These are phyloP conservation scores for Cephus runcator DNA, from an alignment of 2,888 invertebrate species.

Conservation along the genomic window DNA sequence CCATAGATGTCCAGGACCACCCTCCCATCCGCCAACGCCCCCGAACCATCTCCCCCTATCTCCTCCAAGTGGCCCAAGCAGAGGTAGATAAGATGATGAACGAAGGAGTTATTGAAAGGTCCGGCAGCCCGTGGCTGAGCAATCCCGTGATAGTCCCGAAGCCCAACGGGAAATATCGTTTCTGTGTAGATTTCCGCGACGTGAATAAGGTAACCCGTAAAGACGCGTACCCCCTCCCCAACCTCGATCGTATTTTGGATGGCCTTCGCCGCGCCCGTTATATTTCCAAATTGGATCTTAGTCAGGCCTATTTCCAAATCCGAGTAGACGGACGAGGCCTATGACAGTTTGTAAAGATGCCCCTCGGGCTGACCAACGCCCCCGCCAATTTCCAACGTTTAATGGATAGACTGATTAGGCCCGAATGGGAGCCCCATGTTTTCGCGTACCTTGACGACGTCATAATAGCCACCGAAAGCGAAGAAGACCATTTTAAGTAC, in stretches of 20 bases:
- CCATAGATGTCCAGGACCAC: not conserved
- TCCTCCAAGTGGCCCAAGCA: not conserved
- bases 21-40: conserved; percentile 7
- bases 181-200: too few species aligned
- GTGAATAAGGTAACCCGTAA: too few species aligned
- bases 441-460: conserved; percentile 41
- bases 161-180: not conserved
- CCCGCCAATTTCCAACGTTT: conserved; percentile 41
- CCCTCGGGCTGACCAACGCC: conserved; percentile 46
- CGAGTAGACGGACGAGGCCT: conserved; percentile 27
- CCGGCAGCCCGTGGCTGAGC: not conserved
- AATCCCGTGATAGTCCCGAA: not conserved
- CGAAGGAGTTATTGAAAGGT: conserved; percentile 1
- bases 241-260: too few species aligned
- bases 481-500: conserved; percentile 32
- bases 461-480: conserved; percentile 27
- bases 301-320: conserved; percentile 24
- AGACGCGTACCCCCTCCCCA: not conserved
- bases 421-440: conserved; percentile 31
- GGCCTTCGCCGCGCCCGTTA: too few species aligned
- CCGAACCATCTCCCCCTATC: conserved; percentile 1
- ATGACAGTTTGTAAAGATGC: conserved; percentile 39
- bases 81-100: conserved; percentile 6
- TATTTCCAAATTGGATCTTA: conserved; percentile 8
- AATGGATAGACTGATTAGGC: conserved; percentile 33